These are phyloP conservation scores for Caprella mutica DNA, from an alignment of 2,888 invertebrate species.

Conservation along the genomic window DNA sequence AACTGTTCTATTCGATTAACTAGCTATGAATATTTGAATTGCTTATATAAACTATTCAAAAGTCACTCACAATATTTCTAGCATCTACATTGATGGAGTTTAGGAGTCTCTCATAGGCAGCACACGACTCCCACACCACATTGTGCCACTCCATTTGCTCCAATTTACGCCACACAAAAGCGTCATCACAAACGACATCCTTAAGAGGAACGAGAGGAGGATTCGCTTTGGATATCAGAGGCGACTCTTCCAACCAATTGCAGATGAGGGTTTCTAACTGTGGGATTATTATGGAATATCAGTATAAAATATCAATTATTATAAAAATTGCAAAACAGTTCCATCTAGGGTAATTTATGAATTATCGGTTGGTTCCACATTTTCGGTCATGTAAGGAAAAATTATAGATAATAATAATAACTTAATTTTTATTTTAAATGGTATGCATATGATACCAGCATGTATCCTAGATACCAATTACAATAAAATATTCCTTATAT, in stretches of 20 bases:
- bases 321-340: background rate
- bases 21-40: background rate
- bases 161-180: conserved; percentile 29
- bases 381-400: too few species aligned
- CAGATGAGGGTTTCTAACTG: conserved; percentile 20
- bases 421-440: too few species aligned
- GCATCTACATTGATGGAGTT: conserved; percentile 29
- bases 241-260: conserved; percentile 16
- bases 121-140: conserved; percentile 21
- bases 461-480: too few species aligned
- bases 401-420: too few species aligned
- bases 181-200: conserved; percentile 23
- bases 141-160: conserved; percentile 25
- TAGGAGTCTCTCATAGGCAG: conserved; percentile 20
- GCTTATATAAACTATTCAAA: background rate
- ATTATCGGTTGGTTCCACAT: too few species aligned
- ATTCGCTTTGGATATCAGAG: background rate
- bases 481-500: too few species aligned
- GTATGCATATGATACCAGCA: too few species aligned
- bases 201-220: background rate
- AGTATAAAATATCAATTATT: too few species aligned
- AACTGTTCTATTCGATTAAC: too few species aligned
- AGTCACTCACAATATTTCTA: conserved; percentile 33
- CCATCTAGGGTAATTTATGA: too few species aligned
- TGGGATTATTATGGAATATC: background rate